Conservation (phyloP, 2,113 vertebrate genomes). For the Vicugna pacos region DNA sequence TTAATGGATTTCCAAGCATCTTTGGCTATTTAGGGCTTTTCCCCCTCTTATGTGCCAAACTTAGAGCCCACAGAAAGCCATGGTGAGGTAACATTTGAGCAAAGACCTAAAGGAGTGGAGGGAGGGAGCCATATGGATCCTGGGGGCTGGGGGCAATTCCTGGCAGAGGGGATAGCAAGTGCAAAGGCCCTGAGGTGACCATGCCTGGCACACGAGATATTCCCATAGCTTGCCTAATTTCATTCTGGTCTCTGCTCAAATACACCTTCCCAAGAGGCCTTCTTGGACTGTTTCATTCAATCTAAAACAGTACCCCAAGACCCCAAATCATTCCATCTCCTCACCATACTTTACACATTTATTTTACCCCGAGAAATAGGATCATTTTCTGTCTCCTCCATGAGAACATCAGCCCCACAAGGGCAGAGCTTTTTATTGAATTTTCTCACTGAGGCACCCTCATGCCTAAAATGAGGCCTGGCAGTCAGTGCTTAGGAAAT, state of each 20-base stretch:
- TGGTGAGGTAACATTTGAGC: not conserved
- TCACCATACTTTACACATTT: not conserved
- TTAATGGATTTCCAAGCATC: not conserved
- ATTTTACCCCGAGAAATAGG: not conserved
- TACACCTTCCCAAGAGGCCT: not conserved
- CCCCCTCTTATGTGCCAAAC: not conserved
- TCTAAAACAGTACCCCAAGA: not conserved
- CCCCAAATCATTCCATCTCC: not conserved
- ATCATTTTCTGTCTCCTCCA: not conserved
- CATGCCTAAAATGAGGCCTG: not conserved
- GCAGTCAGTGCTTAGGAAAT: not conserved
- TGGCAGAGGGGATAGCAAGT: not conserved
- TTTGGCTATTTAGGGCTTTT: constrained; percentile 10
- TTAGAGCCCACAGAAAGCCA: not conserved
- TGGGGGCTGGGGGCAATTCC: not conserved
- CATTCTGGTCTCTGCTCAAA: not conserved
- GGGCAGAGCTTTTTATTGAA: not conserved
- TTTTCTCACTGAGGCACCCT: not conserved
- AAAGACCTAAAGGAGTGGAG: not conserved
- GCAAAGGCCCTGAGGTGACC: not conserved
- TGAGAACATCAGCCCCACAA: not conserved
- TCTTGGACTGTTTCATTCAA: not conserved
- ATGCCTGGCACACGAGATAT: fast-evolving
- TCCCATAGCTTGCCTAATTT: not conserved
- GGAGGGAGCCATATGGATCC: no score